Conservation (phyloP, 2,797 vertebrate genomes). For the Melanotaenia maccullochi region DNA sequence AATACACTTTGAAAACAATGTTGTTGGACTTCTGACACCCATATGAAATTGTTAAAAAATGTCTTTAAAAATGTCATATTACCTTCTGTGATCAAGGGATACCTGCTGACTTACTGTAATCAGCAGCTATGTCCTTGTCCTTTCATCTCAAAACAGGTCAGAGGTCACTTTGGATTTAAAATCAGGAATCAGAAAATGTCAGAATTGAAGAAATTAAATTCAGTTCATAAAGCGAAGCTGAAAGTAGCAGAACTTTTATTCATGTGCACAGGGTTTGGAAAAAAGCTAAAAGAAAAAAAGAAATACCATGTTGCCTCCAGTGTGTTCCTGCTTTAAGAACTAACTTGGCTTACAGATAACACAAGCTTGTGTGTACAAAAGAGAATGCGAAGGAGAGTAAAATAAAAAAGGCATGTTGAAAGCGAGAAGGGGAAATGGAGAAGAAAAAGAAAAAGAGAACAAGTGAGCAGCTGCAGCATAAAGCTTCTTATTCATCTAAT, state of each 20-base stretch:
- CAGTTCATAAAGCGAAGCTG: not conserved
- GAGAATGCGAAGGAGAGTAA: not conserved
- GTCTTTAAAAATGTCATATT: not conserved
- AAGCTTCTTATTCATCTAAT: slow-evolving; percentile 45
- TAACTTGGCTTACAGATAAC: slow-evolving; percentile 17
- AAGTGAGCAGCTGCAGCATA: slow-evolving; percentile 66
- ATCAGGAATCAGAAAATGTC: not conserved
- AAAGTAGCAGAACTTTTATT: not conserved
- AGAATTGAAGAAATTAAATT: not conserved
- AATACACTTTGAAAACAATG: too few relatives aligned
- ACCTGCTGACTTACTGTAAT: not conserved
- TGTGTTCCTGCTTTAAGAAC: slow-evolving; percentile 13
- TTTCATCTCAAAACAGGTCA: slow-evolving; percentile 4
- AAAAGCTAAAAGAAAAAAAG: not conserved
- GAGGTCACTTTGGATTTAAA: slow-evolving; percentile 8
- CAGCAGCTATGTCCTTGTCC: not conserved
- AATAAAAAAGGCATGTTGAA: not conserved
- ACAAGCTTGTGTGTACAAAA: not conserved
- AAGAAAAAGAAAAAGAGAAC: slow-evolving; percentile 23
- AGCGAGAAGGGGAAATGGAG: slow-evolving; percentile 34
- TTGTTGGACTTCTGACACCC: too few relatives aligned
- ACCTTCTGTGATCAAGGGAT: not conserved
- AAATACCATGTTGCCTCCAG: slow-evolving; percentile 27
- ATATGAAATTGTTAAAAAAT: too few relatives aligned
- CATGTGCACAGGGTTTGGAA: not conserved